Percentiles rank a stretch among this genome's conserved stretches.
These are phyloP conservation scores for Harpagifer antarcticus DNA, from an alignment of 2,797 vertebrate species.

Conservation along the genomic window DNA sequence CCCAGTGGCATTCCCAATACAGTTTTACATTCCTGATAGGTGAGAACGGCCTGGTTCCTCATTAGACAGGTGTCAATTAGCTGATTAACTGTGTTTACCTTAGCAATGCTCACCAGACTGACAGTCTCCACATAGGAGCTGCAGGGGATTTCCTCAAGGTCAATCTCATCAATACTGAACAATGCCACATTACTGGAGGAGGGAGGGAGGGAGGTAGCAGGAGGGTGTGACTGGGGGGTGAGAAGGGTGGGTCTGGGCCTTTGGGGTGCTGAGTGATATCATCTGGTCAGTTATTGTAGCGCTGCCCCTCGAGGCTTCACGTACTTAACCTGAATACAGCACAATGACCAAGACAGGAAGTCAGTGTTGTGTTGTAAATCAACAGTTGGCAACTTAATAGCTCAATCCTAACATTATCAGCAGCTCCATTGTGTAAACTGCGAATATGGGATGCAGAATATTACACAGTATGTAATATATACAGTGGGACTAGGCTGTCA, in stretches of 20 bases:
- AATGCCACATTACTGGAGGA: constrained; percentile 64
- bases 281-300: constrained; percentile 69
- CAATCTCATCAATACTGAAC: constrained; percentile 77
- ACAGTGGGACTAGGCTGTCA: constrained; percentile 4
- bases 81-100: constrained; percentile 80
- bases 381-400: constrained; percentile 75
- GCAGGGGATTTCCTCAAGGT: constrained; percentile 79
- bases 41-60: constrained; percentile 41
- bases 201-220: constrained; percentile 39
- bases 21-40: constrained; percentile 28
- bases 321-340: constrained; percentile 56
- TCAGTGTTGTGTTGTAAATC: constrained; percentile 62
- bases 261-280: constrained; percentile 64
- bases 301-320: constrained; percentile 61
- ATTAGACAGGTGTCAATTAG: constrained; percentile 65
- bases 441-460: constrained; percentile 43
- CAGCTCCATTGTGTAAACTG: constrained; percentile 65
- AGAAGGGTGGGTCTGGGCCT: constrained; percentile 50
- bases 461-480: constrained; percentile 5
- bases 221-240: constrained; percentile 33
- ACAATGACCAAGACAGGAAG: constrained; percentile 74
- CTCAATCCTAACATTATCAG: constrained; percentile 57
- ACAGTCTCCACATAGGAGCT: constrained; percentile 68
- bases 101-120: constrained; percentile 76
- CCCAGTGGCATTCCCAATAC: constrained; percentile 39